Evolutionary conservation across 2,888 invertebrate genomes (phyloP).

Genomic region (Rhaphigaster nebulosa): DNA sequence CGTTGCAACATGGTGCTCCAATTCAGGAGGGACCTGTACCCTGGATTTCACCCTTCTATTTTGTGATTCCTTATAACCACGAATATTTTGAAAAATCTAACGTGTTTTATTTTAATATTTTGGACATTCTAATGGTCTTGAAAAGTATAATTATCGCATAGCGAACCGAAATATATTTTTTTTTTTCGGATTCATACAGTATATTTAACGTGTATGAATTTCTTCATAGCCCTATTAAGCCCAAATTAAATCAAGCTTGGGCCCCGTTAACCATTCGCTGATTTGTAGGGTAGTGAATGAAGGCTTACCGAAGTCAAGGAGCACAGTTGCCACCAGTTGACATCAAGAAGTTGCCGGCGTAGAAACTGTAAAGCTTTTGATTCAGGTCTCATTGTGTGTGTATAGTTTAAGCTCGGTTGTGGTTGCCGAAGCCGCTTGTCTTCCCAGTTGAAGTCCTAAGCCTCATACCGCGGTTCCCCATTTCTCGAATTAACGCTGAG

Average conservation of each 20-base stretch:
- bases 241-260: too few species aligned
- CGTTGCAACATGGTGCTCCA: neutral
- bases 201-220: too few species aligned
- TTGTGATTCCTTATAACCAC: neutral
- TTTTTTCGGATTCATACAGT: too few species aligned
- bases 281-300: neutral
- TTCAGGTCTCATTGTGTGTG: neutral
- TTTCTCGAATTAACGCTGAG: constrained; percentile 2
- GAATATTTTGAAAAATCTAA: too few species aligned
- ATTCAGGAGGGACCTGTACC: neutral
- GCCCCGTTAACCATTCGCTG: too few species aligned
- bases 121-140: too few species aligned
- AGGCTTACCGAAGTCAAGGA: neutral
- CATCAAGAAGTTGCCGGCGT: neutral
- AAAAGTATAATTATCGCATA: too few species aligned
- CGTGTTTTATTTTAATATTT: too few species aligned
- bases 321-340: neutral
- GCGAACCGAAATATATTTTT: too few species aligned
- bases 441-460: constrained; percentile 22
- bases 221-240: too few species aligned
- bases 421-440: constrained; percentile 13
- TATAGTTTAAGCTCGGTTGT: constrained; percentile 29
- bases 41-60: neutral
- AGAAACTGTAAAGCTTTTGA: neutral
- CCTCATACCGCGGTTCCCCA: constrained; percentile 38